Evolutionary conservation across 2,888 invertebrate species (phyloP).

Genomic region (Calameuta filiformis): DNA sequence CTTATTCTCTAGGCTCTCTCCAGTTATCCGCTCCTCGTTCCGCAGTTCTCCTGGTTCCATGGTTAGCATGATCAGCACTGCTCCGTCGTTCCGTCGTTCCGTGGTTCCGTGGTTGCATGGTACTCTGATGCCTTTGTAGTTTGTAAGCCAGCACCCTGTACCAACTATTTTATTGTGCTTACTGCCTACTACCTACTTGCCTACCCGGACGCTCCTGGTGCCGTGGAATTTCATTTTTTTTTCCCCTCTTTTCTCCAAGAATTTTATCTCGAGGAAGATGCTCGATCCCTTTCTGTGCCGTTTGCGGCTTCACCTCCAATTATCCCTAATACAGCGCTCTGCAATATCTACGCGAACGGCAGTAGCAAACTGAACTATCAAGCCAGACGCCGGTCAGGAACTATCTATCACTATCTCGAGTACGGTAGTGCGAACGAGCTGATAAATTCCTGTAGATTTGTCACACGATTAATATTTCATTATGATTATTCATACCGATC

Average conservation of each 20-base stretch:
- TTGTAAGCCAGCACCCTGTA: constrained; percentile 16
- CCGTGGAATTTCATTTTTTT: constrained; percentile 13
- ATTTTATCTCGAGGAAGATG: constrained; percentile 44
- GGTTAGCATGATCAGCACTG: background rate
- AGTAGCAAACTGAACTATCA: background rate
- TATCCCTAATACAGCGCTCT: constrained; percentile 42
- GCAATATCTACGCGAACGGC: background rate
- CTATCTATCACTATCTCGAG: background rate
- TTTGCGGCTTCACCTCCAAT: constrained; percentile 53
- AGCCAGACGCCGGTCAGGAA: background rate
- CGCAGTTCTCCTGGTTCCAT: constrained; percentile 26
- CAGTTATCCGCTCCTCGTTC: constrained; percentile 25
- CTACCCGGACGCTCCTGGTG: constrained; percentile 26
- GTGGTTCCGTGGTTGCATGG: constrained; percentile 22
- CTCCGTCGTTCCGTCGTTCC: constrained; percentile 15
- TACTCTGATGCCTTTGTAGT: constrained; percentile 33
- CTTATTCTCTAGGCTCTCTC: constrained; percentile 18
- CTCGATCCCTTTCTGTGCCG: constrained; percentile 29
- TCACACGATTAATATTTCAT: background rate
- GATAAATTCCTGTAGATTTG: background rate
- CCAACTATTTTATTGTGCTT: constrained; percentile 38
- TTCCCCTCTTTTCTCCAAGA: background rate
- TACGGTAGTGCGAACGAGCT: background rate
- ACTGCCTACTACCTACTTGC: constrained; percentile 22
- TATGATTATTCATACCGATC: background rate